Conservation (phyloP, 2,113 vertebrate species). For the Perca flavescens region DNA sequence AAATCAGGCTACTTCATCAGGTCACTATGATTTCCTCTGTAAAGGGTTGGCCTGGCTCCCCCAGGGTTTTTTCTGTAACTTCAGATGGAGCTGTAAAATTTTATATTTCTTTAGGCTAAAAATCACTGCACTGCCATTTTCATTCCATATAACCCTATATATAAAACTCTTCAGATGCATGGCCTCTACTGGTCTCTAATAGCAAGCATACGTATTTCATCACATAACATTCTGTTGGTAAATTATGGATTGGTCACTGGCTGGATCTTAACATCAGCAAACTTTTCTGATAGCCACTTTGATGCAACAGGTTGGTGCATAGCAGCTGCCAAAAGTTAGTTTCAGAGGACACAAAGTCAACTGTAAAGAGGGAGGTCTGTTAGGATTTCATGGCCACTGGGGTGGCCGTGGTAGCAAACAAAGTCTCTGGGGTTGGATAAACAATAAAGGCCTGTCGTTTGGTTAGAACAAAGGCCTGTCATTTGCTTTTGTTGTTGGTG, state of each 20-base stretch:
- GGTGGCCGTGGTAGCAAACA: constrained; percentile 25
- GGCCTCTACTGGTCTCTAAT: background rate
- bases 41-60: background rate
- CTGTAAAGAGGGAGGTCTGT: constrained; percentile 26
- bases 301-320: background rate
- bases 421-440: constrained; percentile 67
- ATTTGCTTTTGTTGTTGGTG: constrained; percentile 68
- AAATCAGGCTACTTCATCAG: background rate
- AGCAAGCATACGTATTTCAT: background rate
- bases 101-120: background rate
- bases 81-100: background rate
- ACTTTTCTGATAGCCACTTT: constrained; percentile 4
- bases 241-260: background rate
- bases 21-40: background rate
- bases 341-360: constrained; percentile 52
- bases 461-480: constrained; percentile 74
- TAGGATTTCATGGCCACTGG: constrained; percentile 40
- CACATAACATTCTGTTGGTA: background rate
- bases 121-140: background rate
- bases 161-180: constrained; percentile 1
- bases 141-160: background rate
- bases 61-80: background rate
- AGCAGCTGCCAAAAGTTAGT: constrained; percentile 29
- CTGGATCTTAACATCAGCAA: background rate
- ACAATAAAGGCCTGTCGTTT: constrained; percentile 72